A percentile compares a stretch with the other conserved stretches of the same genome.
Evolutionary conservation across 23 tunicate genomes (phyloP).

Genomic region (Trididemnum clinides): DNA sequence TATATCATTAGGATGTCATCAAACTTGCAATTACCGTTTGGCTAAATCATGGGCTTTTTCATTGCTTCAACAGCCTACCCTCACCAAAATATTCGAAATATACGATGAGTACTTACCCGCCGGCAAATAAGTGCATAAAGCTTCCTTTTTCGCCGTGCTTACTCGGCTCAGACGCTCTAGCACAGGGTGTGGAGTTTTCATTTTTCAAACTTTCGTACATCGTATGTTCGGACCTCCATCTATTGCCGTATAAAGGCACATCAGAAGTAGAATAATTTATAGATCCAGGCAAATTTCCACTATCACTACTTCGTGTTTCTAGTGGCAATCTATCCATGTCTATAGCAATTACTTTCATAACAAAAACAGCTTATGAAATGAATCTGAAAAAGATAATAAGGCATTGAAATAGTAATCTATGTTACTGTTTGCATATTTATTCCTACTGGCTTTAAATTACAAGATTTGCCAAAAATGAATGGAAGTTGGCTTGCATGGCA

Average conservation of each 20-base stretch:
- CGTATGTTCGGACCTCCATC: not conserved
- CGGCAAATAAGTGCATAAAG: constrained; percentile 50
- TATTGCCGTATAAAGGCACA: not conserved
- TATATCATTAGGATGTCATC: too few species aligned
- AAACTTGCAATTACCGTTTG: not conserved
- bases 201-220: not conserved
- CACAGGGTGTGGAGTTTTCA: not conserved
- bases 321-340: not conserved
- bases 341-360: too few species aligned
- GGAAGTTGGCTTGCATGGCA: not conserved
- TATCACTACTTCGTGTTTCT: not conserved
- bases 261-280: too few species aligned
- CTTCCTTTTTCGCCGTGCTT: constrained; percentile 22
- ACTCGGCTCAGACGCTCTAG: not conserved
- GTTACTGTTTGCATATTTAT: too few species aligned
- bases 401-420: too few species aligned
- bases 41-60: not conserved
- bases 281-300: not conserved
- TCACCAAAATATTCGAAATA: too few species aligned
- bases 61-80: not conserved
- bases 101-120: constrained; percentile 42
- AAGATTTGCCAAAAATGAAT: too few species aligned
- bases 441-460: too few species aligned
- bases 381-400: too few species aligned
- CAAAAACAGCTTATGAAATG: too few species aligned